These are phyloP conservation scores for Dreissena polymorpha DNA, from an alignment of 1,140 invertebrate genomes.

Conservation along the genomic window DNA sequence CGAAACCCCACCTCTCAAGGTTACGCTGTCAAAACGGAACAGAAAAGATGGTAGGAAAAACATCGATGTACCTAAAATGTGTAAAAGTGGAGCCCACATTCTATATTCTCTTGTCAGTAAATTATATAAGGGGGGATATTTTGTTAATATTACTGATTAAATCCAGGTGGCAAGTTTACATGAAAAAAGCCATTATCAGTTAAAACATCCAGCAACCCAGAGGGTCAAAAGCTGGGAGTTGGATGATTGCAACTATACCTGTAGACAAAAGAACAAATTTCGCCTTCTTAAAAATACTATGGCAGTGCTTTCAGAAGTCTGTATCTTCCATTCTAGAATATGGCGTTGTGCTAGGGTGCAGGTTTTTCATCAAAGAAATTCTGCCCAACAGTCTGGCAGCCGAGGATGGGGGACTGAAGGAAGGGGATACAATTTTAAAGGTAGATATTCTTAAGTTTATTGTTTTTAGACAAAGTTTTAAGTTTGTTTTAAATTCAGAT, in stretches of 20 bases:
- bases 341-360: slow-evolving; percentile 96
- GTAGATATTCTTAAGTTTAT: slow-evolving; percentile 44
- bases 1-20: slow-evolving; percentile 86
- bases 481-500: too few species aligned
- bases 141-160: too few species aligned
- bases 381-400: slow-evolving; percentile 81
- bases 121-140: too few species aligned
- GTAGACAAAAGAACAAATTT: too few species aligned
- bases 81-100: too few species aligned
- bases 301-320: background rate
- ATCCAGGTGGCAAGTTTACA: too few species aligned
- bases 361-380: slow-evolving; percentile 87
- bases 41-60: slow-evolving; percentile 93
- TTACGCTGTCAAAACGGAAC: slow-evolving; percentile 93
- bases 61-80: too few species aligned
- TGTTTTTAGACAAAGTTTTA: too few species aligned
- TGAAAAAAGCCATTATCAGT: background rate
- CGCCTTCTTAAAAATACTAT: background rate
- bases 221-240: too few species aligned
- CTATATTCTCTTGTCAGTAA: too few species aligned
- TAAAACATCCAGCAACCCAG: background rate
- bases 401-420: slow-evolving; percentile 84
- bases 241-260: too few species aligned
- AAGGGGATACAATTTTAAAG: slow-evolving; percentile 95
- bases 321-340: slow-evolving; percentile 87